Conservation (phyloP, 2,888 invertebrate species). For the Drosophila helvetica region DNA sequence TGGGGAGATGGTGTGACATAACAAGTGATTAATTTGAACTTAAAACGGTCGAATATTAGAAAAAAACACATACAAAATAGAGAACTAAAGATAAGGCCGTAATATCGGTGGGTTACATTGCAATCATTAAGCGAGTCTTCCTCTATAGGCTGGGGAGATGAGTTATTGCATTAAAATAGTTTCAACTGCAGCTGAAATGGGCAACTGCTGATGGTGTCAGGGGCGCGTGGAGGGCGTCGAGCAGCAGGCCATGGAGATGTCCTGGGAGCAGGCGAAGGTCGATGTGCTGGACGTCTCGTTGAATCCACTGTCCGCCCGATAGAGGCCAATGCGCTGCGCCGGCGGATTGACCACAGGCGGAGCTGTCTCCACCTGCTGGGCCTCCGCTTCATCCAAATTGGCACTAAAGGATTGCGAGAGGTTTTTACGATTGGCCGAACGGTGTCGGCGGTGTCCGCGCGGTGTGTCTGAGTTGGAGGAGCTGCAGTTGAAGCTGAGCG, state of each 20-base stretch:
- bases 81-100: slow-evolving; percentile 13
- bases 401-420: slow-evolving; percentile 82
- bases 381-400: slow-evolving; percentile 66
- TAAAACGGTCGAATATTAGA: not conserved
- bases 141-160: slow-evolving; percentile 19
- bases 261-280: slow-evolving; percentile 60
- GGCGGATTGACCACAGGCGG: not conserved
- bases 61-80: slow-evolving; percentile 13
- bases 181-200: not conserved
- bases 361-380: not conserved
- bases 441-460: slow-evolving; percentile 75
- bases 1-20: not conserved
- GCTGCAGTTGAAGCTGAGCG: slow-evolving; percentile 71
- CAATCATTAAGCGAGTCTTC: slow-evolving; percentile 32
- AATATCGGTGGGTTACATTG: slow-evolving; percentile 36
- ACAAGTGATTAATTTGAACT: not conserved
- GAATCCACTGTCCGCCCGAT: slow-evolving; percentile 83
- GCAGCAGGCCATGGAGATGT: slow-evolving; percentile 69
- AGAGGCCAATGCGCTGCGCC: slow-evolving; percentile 53
- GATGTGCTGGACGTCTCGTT: slow-evolving; percentile 78
- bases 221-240: slow-evolving; percentile 72
- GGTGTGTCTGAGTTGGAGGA: slow-evolving; percentile 81
- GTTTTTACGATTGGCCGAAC: slow-evolving; percentile 82
- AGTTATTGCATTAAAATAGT: slow-evolving; percentile 28
- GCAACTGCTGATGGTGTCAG: slow-evolving; percentile 35